Evolutionary conservation across 2,113 vertebrate species (phyloP).

Genomic region (Hippolais icterina): DNA sequence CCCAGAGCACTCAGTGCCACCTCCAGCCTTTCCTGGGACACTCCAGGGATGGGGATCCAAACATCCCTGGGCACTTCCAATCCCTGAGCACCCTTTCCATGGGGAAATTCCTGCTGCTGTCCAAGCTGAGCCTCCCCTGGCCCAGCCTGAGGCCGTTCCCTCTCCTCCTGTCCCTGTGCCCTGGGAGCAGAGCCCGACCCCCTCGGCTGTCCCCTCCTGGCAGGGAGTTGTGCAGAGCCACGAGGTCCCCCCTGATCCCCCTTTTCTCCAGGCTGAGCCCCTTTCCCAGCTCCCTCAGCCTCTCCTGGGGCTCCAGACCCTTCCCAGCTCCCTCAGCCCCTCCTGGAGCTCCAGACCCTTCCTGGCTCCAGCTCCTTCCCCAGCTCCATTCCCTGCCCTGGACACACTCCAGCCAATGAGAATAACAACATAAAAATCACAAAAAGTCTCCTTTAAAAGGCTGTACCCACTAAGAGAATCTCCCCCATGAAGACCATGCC

Average conservation of each 20-base stretch:
- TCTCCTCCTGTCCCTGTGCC: neutral
- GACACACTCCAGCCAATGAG: neutral
- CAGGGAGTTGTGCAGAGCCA: neutral
- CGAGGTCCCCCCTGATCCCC: neutral
- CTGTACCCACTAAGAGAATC: neutral
- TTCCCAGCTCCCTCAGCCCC: neutral
- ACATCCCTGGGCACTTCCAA: neutral
- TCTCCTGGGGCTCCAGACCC: neutral
- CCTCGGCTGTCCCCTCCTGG: neutral
- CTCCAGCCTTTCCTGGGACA: neutral
- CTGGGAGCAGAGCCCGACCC: neutral
- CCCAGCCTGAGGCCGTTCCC: neutral
- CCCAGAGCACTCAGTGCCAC: neutral
- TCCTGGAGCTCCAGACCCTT: neutral
- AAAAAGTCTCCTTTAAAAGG: neutral
- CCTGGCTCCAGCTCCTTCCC: neutral
- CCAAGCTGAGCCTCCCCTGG: neutral
- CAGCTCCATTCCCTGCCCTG: neutral
- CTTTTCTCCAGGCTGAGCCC: neutral
- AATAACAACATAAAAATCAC: neutral
- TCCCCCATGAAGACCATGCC: neutral
- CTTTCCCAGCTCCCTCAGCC: neutral
- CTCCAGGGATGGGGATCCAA: neutral
- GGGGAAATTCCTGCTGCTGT: neutral
- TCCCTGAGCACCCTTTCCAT: neutral